Percentiles rank a stretch among this genome's conserved stretches.
phyloP scores from a whole-genome alignment of 2,888 invertebrate species.

The Cephus runcator region DNA sequence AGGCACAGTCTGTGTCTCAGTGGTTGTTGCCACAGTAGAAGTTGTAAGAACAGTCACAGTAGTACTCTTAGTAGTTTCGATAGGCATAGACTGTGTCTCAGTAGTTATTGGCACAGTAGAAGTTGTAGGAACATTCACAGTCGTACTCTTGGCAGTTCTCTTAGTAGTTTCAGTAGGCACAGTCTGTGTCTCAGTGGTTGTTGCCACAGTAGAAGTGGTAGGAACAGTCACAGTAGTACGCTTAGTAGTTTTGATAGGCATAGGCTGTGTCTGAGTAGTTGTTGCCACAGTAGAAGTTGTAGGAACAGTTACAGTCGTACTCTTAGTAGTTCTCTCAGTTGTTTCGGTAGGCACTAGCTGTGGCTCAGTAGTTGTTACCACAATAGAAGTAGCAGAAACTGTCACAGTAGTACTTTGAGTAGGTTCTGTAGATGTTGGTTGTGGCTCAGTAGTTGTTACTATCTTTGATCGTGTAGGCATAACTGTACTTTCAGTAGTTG shows the following conservation, averaged over 20 bases:
- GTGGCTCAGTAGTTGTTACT: slow-evolving; percentile 5
- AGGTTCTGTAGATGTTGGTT: slow-evolving; percentile 4
- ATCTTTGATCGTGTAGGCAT: neutral
- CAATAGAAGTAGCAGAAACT: neutral
- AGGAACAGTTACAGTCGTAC: neutral
- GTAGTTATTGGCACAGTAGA: too few species aligned
- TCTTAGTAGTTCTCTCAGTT: slow-evolving; percentile 12
- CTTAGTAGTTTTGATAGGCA: neutral
- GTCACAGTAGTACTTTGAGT: slow-evolving; percentile 6
- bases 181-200: too few species aligned
- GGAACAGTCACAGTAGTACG: slow-evolving; percentile 6
- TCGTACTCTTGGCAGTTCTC: neutral
- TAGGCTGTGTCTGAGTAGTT: slow-evolving; percentile 10
- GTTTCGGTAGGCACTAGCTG: neutral
- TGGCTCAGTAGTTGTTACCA: neutral
- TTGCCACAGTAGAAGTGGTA: neutral
- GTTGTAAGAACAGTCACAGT: too few species aligned
- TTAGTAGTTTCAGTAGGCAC: neutral
- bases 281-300: neutral
- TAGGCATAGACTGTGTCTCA: neutral
- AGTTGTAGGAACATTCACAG: too few species aligned
- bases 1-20: neutral
- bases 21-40: too few species aligned
- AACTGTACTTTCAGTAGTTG: too few species aligned
- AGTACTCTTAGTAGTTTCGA: neutral